Evolutionary conservation across 2,888 invertebrate species (phyloP), one percentile per base, ranked within the genome.

Genomic region (Spodoptera exigua): DNA sequence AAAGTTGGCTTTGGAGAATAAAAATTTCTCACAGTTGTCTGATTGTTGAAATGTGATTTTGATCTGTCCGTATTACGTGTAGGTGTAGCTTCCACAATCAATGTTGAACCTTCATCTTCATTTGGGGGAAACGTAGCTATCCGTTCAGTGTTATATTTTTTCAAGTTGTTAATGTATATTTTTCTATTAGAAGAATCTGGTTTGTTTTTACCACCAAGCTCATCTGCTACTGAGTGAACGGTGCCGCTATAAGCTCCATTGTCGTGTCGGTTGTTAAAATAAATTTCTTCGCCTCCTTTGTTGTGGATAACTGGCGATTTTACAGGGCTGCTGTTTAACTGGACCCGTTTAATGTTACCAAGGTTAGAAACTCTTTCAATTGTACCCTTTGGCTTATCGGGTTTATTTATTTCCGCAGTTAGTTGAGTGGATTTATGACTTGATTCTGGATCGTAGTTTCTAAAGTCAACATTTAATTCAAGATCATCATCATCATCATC

Each of bases 261-360:
- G 16, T 61, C 60, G 9, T 54, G 17, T 16, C 36, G 45, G 13
- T 52, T 55, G 14, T 40, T 59, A 0, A 37, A 35, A 16, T 43
- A 17, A 16, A 41, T 53, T 0, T 55, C 67, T 43, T 12, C 43
- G 7, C 60, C 61, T 40, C 13, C 27, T 9, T 60, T 66, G 2
- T 47, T n/a, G 49, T 60, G 65, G 12, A 76, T 3, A 32, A 46
- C 43, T 1, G 84, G 82, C 0, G 87, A 82, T 78, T 84, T 86
- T 0, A 85, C 80, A 5, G 81, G 78, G 21, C 74, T 83, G 16
- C 78, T 74, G 14, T 59, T 61, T 14, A 83, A 58, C 40, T 84
- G 71, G 13, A 85, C 81, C 27, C 87, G 82, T 69, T 82, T 79
- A 9, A 90, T 76, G 39, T 73, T 86, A 4, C 84, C 88, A 2